Percentiles rank a stretch among this genome's conserved stretches.
phyloP scores from a whole-genome alignment of 1,140 invertebrate genomes.

The Ceratina japonica region DNA sequence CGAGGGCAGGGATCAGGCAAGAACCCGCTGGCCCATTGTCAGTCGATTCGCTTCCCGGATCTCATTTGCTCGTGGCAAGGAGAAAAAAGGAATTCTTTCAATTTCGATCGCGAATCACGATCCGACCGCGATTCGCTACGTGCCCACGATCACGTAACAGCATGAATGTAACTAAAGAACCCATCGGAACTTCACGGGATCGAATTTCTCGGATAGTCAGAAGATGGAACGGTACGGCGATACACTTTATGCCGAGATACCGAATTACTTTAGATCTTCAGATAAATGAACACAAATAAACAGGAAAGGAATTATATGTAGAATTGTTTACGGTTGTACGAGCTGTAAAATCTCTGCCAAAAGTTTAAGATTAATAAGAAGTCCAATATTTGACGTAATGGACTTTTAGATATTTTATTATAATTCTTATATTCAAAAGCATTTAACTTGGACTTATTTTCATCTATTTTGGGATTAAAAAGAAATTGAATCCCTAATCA shows the following conservation, averaged over 20 bases:
- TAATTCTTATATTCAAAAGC: too few relatives aligned
- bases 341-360: too few relatives aligned
- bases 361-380: too few relatives aligned
- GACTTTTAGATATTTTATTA: too few relatives aligned
- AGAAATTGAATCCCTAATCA: too few relatives aligned
- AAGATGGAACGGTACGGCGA: conserved; percentile 17
- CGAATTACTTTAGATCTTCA: neutral
- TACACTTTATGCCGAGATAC: neutral
- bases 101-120: conserved; percentile 44
- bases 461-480: too few relatives aligned
- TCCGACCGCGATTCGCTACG: conserved; percentile 32
- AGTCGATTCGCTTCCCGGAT: conserved; percentile 31
- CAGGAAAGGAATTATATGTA: too few relatives aligned
- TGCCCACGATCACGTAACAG: conserved; percentile 23
- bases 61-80: conserved; percentile 37
- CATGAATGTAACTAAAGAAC: conserved; percentile 41
- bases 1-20: neutral
- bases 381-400: too few relatives aligned
- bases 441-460: too few relatives aligned
- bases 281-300: too few relatives aligned
- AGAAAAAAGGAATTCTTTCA: conserved; percentile 36
- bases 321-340: too few relatives aligned
- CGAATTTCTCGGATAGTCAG: conserved; percentile 41
- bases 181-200: conserved; percentile 29
- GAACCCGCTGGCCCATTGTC: conserved; percentile 31